A percentile compares a stretch with the other conserved stretches of the same genome.
Conservation (phyloP, 1,140 invertebrate genomes). For the Trichogramma pretiosum region DNA sequence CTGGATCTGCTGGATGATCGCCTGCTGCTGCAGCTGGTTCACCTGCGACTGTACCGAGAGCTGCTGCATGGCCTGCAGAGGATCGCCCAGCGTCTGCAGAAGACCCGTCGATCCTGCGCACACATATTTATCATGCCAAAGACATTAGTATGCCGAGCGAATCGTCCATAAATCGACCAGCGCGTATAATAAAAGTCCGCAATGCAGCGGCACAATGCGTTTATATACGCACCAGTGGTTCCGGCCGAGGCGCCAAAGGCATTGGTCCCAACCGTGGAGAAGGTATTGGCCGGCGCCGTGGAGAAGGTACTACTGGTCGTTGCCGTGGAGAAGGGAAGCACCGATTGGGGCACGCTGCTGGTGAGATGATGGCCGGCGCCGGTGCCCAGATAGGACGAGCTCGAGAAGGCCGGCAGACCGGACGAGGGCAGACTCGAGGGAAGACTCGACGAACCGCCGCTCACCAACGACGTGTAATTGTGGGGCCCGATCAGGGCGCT, state of each 20-base stretch:
- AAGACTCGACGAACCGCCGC: conserved; percentile 35
- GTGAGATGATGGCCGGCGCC: conserved; percentile 33
- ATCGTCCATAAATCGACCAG: too few relatives aligned
- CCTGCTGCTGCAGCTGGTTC: conserved; percentile 42
- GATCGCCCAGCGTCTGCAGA: conserved; percentile 40
- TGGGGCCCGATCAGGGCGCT: conserved; percentile 35
- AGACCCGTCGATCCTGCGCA: conserved; percentile 32
- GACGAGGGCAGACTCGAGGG: conserved; percentile 6
- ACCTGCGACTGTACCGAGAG: conserved; percentile 42
- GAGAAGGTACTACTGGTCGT: conserved; percentile 35
- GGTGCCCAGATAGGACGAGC: conserved; percentile 36
- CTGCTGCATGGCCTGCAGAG: conserved; percentile 43
- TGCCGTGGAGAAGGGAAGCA: conserved; percentile 6
- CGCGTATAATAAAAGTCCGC: too few relatives aligned
- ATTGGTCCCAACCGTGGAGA: conserved; percentile 42
- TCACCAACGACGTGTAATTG: too few relatives aligned
- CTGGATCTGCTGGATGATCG: conserved; percentile 43
- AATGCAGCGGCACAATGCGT: too few relatives aligned
- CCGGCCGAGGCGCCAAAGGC: conserved; percentile 37
- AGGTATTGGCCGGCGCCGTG: conserved; percentile 35
- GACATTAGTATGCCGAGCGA: too few relatives aligned
- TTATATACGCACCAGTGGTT: conserved; percentile 35
- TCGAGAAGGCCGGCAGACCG: conserved; percentile 35
- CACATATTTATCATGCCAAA: too few relatives aligned
- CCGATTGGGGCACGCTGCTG: conserved; percentile 38